Evolutionary conservation across 1,140 invertebrate species (phyloP), one percentile per base, ranked within the genome.

Genomic region (Hydropsyche tenuis): DNA sequence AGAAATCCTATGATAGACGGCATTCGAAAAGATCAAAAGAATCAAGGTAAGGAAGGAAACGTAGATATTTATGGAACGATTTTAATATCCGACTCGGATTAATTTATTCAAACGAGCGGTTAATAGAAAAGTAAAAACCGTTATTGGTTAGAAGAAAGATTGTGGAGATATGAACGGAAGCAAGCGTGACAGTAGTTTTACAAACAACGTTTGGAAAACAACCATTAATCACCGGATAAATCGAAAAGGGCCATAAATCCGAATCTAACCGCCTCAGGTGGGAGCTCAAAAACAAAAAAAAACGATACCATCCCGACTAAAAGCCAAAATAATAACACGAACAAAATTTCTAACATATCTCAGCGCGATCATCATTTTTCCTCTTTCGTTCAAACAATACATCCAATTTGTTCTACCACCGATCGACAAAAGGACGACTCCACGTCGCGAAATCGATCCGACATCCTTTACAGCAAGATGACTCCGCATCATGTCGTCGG

Each of bases 141-240:
- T 4, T 37, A 3, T 37, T 37, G 9, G 30, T 4, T 37, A 4
- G 25, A 25, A 60, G 23, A 11, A 60, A 60, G 56, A 60, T 37
- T 60, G 23, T 60, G 25, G 48, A 53, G 16, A 60, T 60, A 60
- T 11, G 23, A 60, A 60, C 56, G 22, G 56, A 60, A 60, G 56
- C 56, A 25, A 4, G 23, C 23, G 56, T 23, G 20, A 25, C 23
- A 60, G 20, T 22, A 60, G 56, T 60, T 60, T 60, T 60, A 60
- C 56, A 60, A 60, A 60, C 23, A 60, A 25, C 56, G 22, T 12
- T 25, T 2, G 20, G 14, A 60, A 23, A 60, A 12, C 22, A 14
- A 27, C 56, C 56, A 60, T 60, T 60, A 60, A 60, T 60, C 56
- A 60, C 56, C 11, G 11, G 56, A 60, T 60, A 60, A 60, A 60